Evolutionary conservation across 1,140 invertebrate genomes (phyloP), one percentile per base, ranked within the genome.

Genomic region (Scaptomyza graminum): DNA sequence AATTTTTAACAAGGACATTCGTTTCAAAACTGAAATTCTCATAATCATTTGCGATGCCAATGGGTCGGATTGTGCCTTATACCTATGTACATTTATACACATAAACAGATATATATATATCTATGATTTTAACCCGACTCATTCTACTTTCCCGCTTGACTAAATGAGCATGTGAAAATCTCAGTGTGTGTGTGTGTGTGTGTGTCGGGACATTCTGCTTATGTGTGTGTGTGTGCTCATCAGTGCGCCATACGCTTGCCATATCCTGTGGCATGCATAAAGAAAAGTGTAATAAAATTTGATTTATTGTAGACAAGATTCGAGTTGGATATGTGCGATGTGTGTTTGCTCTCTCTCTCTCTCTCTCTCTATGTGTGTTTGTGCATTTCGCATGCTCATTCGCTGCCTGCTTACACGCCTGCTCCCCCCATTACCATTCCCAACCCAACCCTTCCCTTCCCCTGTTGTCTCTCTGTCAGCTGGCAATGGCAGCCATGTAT

Each of bases 271-370:
- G 88, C 88, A 90, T 87, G 88, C 89, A 90, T 90, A 90, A 90
- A 90, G 89, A 90, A 90, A 90, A 90, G 83, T 90, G 89, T 90
- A 90, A 90, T 90, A 90, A 90, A 90, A 90, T 90, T 90, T 90
- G 89, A 90, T 90, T 90, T 90, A 90, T 90, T 90, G 89, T 84
- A 83, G 89, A 90, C 89, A 90, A 90, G 89, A 90, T 90, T 90
- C 89, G 81, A 90, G 89, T 65, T 85, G 89, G 88, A 90, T 89
- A 83, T 90, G 83, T 90, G 83, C 81, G 77, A 56, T 57, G 61
- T 50, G 7, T 34, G 3, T 34, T 34, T 8, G 9, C 31, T 34
- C 52, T 50, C 50, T 57, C 50, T 56, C 46, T 8, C 7, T 72
- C 50, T 50, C 46, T 52, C 44, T 56, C 37, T 12, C 0, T 46